Base-by-base conservation (phyloP, 2,888 invertebrate species). In the Siphonodentalium dalli region DNA sequence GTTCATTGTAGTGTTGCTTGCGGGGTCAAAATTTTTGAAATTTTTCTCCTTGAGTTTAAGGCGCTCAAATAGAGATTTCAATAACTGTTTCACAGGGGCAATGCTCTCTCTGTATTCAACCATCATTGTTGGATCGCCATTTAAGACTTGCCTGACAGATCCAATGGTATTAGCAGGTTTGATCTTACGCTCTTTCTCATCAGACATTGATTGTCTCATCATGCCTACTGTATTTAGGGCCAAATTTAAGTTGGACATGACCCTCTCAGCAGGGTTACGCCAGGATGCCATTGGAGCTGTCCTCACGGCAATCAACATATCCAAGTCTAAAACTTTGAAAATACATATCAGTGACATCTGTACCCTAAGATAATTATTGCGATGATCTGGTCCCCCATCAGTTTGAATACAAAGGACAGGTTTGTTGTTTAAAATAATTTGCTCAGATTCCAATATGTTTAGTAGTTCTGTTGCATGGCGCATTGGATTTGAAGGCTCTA, bases 401-500 rank as follows among this genome's bases (percentile, higher is more conserved):
- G 39, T 38, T 26, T 56, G 54, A 18, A 56, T 24, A 37, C 39
- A 37, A 11, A 55, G 20, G 26, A 55, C 45, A 21, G 48, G 52
- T 29, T 54, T 50, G 6, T 33, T 27, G 27, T 28, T 11, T 2
- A 34, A 28, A 29, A 26, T 31, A 45, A 18, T 24, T 11, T 47
- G 31, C 28, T 46, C 33, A 3, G 20, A n/a, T n/a, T 41, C 21
- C 9, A 41, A 18, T 23, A 58, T 44, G 11, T 39, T 8, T 3
- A 28, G 28, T 7, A 57, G 49, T 29, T 63, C 63, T 18, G 61
- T 34, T 21, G 45, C 38, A 29, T 63, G 63, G 11, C 54, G 53
- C 9, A 55, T 26, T n/a, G 63, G 58, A 11, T 31, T 41, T n/a
- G 61, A 58, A 3, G 58, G 58, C 41, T 63, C 50, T n/a, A 61